A percentile compares a stretch with the other conserved stretches of the same genome.
Evolutionary conservation across 1,140 invertebrate genomes (phyloP).

Genomic region (Neodiprion pinetum): DNA sequence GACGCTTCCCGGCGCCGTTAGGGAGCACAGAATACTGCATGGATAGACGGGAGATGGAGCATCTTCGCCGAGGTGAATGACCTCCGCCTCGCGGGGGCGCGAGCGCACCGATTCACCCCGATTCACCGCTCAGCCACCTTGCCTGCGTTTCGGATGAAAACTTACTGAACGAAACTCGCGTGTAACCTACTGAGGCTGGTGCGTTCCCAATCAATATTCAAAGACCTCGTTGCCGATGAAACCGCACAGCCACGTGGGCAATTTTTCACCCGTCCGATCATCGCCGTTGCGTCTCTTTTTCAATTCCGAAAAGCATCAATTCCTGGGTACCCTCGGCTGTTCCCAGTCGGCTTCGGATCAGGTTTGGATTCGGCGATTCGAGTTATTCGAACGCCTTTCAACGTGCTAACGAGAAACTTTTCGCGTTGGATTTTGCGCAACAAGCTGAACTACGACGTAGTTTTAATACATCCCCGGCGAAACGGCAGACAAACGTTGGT

Average conservation of each 20-base stretch:
- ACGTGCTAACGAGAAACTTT: too few species aligned
- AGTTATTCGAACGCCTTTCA: too few species aligned
- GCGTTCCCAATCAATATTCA: neutral
- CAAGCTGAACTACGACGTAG: too few species aligned
- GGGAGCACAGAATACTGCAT: neutral
- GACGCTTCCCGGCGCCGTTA: neutral
- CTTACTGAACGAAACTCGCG: constrained; percentile 2
- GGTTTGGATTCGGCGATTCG: too few species aligned
- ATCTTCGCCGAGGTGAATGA: neutral
- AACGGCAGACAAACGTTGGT: too few species aligned
- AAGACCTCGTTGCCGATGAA: neutral
- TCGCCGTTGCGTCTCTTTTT: too few species aligned
- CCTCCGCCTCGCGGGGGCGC: neutral
- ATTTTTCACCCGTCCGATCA: too few species aligned
- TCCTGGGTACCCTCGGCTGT: too few species aligned
- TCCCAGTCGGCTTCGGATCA: too few species aligned
- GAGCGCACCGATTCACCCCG: neutral
- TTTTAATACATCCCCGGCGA: too few species aligned
- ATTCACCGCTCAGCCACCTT: neutral
- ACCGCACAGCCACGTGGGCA: neutral
- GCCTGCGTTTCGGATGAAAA: constrained; percentile 2
- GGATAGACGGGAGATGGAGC: neutral
- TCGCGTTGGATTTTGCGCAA: too few species aligned
- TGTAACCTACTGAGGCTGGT: neutral
- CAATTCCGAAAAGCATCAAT: too few species aligned